These are phyloP conservation scores for Coleophora flavipennella DNA, from an alignment of 2,888 invertebrate genomes.

Conservation along the genomic window DNA sequence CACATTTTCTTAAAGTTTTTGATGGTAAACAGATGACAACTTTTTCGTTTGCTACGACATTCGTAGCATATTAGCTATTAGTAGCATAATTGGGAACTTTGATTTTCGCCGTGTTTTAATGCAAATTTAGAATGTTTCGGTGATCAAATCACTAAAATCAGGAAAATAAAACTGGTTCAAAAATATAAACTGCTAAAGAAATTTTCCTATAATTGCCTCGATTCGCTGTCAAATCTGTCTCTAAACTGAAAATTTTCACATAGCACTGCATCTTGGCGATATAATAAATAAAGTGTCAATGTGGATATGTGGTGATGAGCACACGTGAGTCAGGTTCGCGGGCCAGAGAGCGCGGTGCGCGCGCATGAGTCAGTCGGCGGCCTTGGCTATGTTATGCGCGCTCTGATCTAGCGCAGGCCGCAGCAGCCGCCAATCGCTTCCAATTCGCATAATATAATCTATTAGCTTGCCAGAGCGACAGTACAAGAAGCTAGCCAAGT, in stretches of 20 bases:
- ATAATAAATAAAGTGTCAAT: background rate
- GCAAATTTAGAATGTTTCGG: too few species aligned
- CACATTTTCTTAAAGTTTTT: background rate
- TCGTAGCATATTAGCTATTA: background rate
- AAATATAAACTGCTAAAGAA: too few species aligned
- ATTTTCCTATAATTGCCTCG: too few species aligned
- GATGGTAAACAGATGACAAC: background rate
- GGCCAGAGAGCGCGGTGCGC: constrained; percentile 35
- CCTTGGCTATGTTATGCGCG: constrained; percentile 42
- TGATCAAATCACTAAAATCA: too few species aligned
- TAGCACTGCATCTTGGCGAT: too few species aligned
- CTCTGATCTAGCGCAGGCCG: constrained; percentile 17
- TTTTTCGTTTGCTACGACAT: background rate
- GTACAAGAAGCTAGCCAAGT: too few species aligned
- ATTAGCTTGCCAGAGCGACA: constrained; percentile 26
- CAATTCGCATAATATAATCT: constrained; percentile 42
- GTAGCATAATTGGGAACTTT: too few species aligned
- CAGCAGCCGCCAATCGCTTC: constrained; percentile 42
- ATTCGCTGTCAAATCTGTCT: too few species aligned
- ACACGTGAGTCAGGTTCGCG: constrained; percentile 45
- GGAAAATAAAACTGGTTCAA: too few species aligned
- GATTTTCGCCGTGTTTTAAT: too few species aligned
- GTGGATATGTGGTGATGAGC: constrained; percentile 16
- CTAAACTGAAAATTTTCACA: too few species aligned
- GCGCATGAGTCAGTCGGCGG: constrained; percentile 59